Conservation (phyloP, 1,140 invertebrate species). For the Macrotrachela quadricornifera region DNA sequence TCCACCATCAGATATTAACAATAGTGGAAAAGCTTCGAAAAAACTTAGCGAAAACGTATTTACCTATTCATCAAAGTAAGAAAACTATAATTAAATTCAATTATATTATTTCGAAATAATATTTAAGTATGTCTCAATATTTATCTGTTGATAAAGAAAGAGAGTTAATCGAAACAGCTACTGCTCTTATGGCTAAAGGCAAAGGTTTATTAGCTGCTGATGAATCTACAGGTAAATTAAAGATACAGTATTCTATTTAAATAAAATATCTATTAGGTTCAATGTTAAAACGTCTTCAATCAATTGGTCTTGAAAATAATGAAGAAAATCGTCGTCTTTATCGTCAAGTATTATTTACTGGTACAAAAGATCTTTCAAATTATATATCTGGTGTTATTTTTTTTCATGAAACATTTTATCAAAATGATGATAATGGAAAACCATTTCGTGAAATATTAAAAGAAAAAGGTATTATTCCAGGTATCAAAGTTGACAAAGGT, state of each 20-base stretch:
- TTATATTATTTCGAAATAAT: no score
- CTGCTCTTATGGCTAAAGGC: slow-evolving; percentile 72
- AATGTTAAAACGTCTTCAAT: slow-evolving; percentile 29
- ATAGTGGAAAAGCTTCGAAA: no score
- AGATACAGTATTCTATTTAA: no score
- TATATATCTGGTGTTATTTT: slow-evolving; percentile 40
- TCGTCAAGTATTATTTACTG: slow-evolving; percentile 68
- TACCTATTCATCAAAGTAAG: no score
- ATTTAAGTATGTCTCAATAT: no score
- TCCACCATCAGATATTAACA: no score
- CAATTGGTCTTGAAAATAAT: slow-evolving; percentile 31
- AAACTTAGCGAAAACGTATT: no score
- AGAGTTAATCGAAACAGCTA: no score
- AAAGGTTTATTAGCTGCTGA: slow-evolving; percentile 46
- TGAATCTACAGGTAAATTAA: slow-evolving; percentile 37
- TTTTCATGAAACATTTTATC: slow-evolving; percentile 91
- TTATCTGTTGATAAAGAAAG: no score
- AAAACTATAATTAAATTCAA: no score
- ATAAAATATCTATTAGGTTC: no score
- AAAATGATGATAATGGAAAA: slow-evolving; percentile 39
- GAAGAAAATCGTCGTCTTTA: slow-evolving; percentile 46
- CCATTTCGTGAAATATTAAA: slow-evolving; percentile 30
- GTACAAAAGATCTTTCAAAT: slow-evolving; percentile 29
- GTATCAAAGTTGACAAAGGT: slow-evolving; percentile 36
- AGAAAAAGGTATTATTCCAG: slow-evolving; percentile 32